Evolutionary conservation across 2,797 vertebrate genomes (phyloP), one percentile per base, ranked within the genome.

Genomic region (Tragelaphus eurycerus): DNA sequence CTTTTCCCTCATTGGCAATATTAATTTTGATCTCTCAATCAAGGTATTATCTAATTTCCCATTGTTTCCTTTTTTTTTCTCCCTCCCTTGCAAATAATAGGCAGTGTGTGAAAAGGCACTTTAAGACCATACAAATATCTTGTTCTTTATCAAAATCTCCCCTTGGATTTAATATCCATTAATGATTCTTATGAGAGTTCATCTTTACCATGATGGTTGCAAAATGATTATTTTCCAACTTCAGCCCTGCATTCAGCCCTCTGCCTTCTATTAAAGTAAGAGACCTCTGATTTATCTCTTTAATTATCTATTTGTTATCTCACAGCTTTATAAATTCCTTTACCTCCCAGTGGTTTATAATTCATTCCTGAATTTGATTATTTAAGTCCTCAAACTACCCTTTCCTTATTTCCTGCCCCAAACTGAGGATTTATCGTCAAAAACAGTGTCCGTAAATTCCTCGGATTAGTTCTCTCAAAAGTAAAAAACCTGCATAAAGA

Each of bases 321-420:
- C 48, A 2, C 27, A 76, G 14, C 88, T 38, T 71, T 34, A 21
- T 50, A 62, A 86, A 54, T 87, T 60, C 50, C 82, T 43, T 79
- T 93, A 57, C n/a, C 3, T 60, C 59, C 31, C n/a, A 23, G 50
- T 93, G 81, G 25, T 64, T 86, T 92, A 64, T 90, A 55, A 71
- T n/a, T 91, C 14, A 59, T 86, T 59, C 50, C 78, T 89, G 81
- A 89, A 87, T 91, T 74, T 89, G 82, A 71, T 97, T 96, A 90
- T 48, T 89, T 88, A 94, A 57, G 34, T 94, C 23, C 59, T 93
- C 81, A 81, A 7, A 81, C 48, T 59, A n/a, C 27, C 38, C 0
- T 71, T 19, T 93, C 23, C 17, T 21, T 59, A 23, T 48, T 81
- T 96, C 27, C 79, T 83, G 50, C 48, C 79, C 88, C 46, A 93